A percentile compares a stretch with the other conserved stretches of the same genome.
Evolutionary conservation across 2,113 vertebrate genomes (phyloP).

Genomic region (Clarias batrachus): DNA sequence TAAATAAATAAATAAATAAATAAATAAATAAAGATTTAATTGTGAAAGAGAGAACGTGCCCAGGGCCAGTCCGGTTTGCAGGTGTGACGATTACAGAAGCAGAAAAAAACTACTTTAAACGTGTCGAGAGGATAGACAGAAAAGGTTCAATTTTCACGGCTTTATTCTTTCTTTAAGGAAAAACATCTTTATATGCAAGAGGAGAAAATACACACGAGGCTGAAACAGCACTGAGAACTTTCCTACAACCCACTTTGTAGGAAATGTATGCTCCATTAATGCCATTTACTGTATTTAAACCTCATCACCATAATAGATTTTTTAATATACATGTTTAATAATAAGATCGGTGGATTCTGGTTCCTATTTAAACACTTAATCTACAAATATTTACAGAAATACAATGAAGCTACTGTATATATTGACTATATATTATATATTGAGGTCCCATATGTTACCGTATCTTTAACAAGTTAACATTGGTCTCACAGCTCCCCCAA

Average conservation of each 20-base stretch:
- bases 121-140: background rate
- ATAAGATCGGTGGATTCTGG: background rate
- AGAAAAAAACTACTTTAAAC: background rate
- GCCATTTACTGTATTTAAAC: background rate
- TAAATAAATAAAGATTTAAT: background rate
- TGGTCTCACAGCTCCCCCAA: too few species aligned
- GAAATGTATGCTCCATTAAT: background rate
- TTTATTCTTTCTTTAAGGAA: background rate
- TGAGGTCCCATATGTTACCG: too few species aligned
- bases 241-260: background rate
- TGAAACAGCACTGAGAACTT: background rate
- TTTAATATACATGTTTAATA: background rate
- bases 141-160: background rate
- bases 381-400: background rate
- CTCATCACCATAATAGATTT: background rate
- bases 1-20: too few species aligned
- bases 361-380: background rate
- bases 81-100: background rate
- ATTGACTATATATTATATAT: too few species aligned
- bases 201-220: background rate
- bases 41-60: background rate
- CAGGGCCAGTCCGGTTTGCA: background rate
- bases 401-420: background rate
- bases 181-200: background rate
- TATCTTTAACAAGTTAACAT: too few species aligned